Percentiles rank a stretch among this genome's conserved stretches.
Conservation (phyloP, 2,888 invertebrate species). For the Cacoxenus indagator region DNA sequence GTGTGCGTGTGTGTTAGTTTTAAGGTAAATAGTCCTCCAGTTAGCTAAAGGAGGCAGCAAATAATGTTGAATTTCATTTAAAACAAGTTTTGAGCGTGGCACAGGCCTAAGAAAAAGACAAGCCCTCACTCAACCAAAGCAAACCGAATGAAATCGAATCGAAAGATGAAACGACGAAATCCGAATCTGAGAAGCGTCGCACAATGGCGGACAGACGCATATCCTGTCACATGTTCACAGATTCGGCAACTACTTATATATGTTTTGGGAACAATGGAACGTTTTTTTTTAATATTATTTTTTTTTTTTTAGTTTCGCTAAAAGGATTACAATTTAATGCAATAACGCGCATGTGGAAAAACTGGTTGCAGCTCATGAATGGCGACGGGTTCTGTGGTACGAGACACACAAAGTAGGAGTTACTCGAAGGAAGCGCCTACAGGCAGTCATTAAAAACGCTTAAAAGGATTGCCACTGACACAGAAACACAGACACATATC, state of each 20-base stretch:
- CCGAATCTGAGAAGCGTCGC: background rate
- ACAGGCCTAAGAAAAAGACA: too few species aligned
- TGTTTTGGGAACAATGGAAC: background rate
- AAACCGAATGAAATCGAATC: background rate
- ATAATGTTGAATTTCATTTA: conserved; percentile 18
- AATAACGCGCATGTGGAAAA: conserved; percentile 48
- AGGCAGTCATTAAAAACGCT: conserved; percentile 30
- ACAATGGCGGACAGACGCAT: conserved; percentile 16
- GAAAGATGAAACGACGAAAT: background rate
- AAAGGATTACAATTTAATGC: conserved; percentile 56
- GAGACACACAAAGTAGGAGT: conserved; percentile 57
- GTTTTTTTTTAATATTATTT: background rate
- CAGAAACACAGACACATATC: background rate
- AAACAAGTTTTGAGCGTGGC: conserved; percentile 19
- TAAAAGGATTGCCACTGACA: conserved; percentile 38
- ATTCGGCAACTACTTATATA: background rate
- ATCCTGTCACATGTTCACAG: conserved; percentile 15
- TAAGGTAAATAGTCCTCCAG: background rate
- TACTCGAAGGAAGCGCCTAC: conserved; percentile 66
- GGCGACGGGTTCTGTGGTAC: conserved; percentile 28
- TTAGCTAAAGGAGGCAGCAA: background rate
- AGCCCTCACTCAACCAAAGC: background rate
- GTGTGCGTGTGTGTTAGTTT: background rate
- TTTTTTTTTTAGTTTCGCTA: background rate
- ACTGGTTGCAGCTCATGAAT: conserved; percentile 1